Conservation (phyloP, 1,140 invertebrate genomes). For the Tribolium madens region DNA sequence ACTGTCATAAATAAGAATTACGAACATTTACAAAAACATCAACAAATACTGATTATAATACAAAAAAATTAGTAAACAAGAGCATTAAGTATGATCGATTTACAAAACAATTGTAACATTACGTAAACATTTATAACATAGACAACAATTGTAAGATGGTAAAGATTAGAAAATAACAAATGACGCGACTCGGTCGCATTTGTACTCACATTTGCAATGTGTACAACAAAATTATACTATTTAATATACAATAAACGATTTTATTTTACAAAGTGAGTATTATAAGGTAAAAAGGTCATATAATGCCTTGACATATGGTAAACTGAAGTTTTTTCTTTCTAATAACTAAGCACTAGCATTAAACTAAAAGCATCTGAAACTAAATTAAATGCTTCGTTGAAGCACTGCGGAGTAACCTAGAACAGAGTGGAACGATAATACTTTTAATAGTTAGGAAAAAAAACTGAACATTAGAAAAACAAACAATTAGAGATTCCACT, state of each 20-base stretch:
- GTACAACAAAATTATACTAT: constrained; percentile 44
- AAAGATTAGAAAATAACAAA: constrained; percentile 45
- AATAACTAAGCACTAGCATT: constrained; percentile 56
- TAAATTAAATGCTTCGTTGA: constrained; percentile 27
- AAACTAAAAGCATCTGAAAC: constrained; percentile 51
- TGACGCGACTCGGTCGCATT: constrained; percentile 49
- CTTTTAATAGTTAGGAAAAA: constrained; percentile 56
- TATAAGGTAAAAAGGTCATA: constrained; percentile 61
- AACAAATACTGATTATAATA: constrained; percentile 54
- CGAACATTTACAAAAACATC: constrained; percentile 51
- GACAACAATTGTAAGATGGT: constrained; percentile 58
- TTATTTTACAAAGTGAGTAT: constrained; percentile 62
- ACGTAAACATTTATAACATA: constrained; percentile 62
- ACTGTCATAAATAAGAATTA: constrained; percentile 53
- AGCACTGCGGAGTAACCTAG: constrained; percentile 19
- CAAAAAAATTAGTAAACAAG: constrained; percentile 52
- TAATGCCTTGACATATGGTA: constrained; percentile 63
- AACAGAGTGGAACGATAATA: constrained; percentile 55
- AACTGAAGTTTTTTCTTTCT: constrained; percentile 61
- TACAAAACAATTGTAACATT: constrained; percentile 56
- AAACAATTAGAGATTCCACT: constrained; percentile 49
- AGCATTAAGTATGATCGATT: constrained; percentile 53
- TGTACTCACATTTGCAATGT: constrained; percentile 59
- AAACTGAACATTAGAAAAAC: constrained; percentile 47
- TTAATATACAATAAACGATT: constrained; percentile 54